A percentile compares a stretch with the other conserved stretches of the same genome.
phyloP scores from a whole-genome alignment of 1,140 invertebrate genomes.

The Sweltsa coloradensis region DNA sequence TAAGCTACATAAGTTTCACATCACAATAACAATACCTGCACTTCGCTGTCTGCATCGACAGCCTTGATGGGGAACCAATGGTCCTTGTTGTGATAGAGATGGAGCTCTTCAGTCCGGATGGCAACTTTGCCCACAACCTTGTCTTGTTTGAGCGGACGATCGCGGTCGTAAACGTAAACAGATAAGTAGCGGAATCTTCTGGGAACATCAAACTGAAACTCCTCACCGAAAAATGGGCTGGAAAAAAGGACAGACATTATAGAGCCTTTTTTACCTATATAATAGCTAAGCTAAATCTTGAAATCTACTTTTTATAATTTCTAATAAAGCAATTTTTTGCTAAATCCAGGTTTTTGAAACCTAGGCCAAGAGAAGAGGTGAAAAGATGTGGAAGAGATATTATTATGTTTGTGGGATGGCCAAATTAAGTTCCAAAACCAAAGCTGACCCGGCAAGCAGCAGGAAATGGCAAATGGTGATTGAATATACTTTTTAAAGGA shows the following conservation, averaged over 20 bases:
- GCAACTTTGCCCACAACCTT: slow-evolving; percentile 82
- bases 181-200: slow-evolving; percentile 75
- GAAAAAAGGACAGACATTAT: not conserved
- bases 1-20: not conserved
- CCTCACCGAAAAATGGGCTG: slow-evolving; percentile 72
- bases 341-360: too few relatives aligned
- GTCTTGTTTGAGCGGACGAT: slow-evolving; percentile 67
- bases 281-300: too few relatives aligned
- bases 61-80: slow-evolving; percentile 80
- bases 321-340: too few relatives aligned
- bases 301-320: too few relatives aligned
- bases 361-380: too few relatives aligned
- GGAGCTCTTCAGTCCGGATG: slow-evolving; percentile 72
- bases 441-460: too few relatives aligned
- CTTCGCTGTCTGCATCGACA: slow-evolving; percentile 77
- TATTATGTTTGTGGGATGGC: too few relatives aligned
- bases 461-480: too few relatives aligned
- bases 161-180: slow-evolving; percentile 74
- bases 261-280: too few relatives aligned
- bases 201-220: slow-evolving; percentile 86
- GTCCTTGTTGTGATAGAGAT: slow-evolving; percentile 77
- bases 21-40: slow-evolving; percentile 45
- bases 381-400: too few relatives aligned
- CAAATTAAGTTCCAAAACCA: too few relatives aligned
- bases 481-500: too few relatives aligned